A percentile compares a stretch with the other conserved stretches of the same genome.
Conservation (phyloP, 1,140 invertebrate species). For the Oreohelix idahoensis region DNA sequence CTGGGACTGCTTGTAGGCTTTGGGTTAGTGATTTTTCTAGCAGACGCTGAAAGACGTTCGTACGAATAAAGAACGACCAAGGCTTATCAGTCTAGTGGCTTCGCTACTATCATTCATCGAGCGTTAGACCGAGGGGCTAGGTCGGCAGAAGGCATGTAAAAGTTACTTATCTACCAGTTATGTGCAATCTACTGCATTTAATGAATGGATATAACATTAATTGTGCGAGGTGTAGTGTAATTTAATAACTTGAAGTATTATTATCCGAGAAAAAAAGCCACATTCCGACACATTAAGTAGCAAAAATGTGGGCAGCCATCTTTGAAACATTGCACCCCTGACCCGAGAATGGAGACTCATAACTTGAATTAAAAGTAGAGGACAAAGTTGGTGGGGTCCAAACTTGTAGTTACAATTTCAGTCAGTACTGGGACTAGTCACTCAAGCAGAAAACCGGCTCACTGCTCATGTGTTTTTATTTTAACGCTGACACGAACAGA, state of each 20-base stretch:
- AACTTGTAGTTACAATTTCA: no score
- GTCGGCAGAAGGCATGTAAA: neutral
- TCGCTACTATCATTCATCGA: neutral
- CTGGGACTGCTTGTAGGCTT: no score
- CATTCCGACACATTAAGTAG: neutral
- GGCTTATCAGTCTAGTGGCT: neutral
- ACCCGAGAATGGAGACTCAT: no score
- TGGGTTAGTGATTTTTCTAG: no score
- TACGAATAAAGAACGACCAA: no score
- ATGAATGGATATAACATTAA: neutral
- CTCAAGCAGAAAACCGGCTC: no score
- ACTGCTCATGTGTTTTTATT: no score
- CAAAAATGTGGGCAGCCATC: conserved; percentile 15
- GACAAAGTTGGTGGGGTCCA: no score
- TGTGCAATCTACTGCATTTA: neutral
- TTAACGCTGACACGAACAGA: no score
- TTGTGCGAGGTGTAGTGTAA: neutral
- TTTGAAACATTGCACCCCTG: conserved; percentile 6
- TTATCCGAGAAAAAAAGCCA: neutral
- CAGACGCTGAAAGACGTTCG: no score
- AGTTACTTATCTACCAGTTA: neutral
- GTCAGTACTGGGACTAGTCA: no score
- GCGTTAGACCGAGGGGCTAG: neutral
- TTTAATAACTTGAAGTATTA: neutral
- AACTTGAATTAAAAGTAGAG: no score